Percentiles rank a stretch among this genome's conserved stretches.
Evolutionary conservation across 2,113 vertebrate species (phyloP).

Genomic region (Piprites chloris): DNA sequence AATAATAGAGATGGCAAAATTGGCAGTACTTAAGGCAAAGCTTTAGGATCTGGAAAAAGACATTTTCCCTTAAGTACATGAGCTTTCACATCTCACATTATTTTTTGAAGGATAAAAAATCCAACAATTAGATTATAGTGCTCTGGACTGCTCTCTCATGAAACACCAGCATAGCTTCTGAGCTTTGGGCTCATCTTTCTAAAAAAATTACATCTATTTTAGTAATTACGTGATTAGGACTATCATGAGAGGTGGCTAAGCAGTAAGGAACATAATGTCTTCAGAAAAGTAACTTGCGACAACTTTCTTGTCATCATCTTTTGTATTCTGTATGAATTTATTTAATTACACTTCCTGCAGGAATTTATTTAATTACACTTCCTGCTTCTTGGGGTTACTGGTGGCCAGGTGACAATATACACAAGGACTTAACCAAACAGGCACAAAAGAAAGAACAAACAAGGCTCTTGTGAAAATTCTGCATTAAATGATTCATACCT

Average conservation of each 20-base stretch:
- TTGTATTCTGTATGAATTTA: neutral
- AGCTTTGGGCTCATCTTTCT: neutral
- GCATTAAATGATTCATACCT: neutral
- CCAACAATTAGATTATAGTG: neutral
- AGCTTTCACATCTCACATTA: neutral
- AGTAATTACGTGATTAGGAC: neutral
- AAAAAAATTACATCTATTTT: neutral
- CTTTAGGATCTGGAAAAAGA: neutral
- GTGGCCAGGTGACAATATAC: neutral
- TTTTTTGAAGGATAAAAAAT: neutral
- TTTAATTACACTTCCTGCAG: no score
- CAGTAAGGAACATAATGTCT: neutral
- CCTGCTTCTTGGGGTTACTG: neutral
- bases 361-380: neutral
- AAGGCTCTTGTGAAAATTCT: neutral
- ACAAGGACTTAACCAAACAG: neutral
- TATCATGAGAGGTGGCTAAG: neutral
- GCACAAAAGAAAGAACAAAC: neutral
- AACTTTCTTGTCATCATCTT: neutral
- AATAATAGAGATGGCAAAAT: neutral
- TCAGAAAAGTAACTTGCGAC: neutral
- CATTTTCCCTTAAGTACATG: neutral
- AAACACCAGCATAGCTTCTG: neutral
- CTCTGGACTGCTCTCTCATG: neutral
- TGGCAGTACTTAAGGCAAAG: neutral